Base-by-base conservation (phyloP, 2,888 invertebrate genomes). In the Aplocera efformata region DNA sequence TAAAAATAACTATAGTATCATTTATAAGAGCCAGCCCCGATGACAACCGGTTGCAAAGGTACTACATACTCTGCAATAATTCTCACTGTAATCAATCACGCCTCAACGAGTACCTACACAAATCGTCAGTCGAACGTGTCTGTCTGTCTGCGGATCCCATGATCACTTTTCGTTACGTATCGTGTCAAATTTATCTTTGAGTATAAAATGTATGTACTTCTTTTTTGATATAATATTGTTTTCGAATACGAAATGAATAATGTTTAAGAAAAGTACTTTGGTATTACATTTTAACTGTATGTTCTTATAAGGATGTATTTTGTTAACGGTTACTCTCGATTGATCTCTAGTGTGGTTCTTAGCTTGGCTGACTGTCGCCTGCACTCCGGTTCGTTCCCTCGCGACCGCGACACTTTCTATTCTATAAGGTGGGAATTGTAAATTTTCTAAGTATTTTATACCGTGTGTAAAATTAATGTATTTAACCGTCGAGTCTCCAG, bases 401-500 rank as follows among this genome's bases (percentile, higher is more conserved):
- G 58, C 65, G 70, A 64, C 67, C 69, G 65, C 60, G 64, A 66
- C 67, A 58, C 63, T 73, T 64, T 68, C 72, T 67, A 66, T 70
- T 72, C 71, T 69, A 61, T 70, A 65, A 74, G 72, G 73, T 73
- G 79, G 80, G 74, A 72, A 81, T 76, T 85, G 85, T 86, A 84
- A 78, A 84, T 86, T 86, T 85, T 86, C 84, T 84, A 85, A 76
- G 82, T 85, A 79, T 86, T 86, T 86, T 85, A 75, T 86, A 85
- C 84, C 74, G 75, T 72, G 79, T 79, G 81, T 82, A 79, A 78
- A 76, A 75, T 78, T 64, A 71, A 76, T 72, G 79, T 77, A 79
- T 76, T 77, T 68, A 72, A 66, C 77, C 72, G 79, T 77, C 67
- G 72, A 70, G 64, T 39, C 32, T 41, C 40, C 52, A 65, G 70